phyloP scores from a whole-genome alignment of 2,797 vertebrate species.

The Micropoecilia bifurca region DNA sequence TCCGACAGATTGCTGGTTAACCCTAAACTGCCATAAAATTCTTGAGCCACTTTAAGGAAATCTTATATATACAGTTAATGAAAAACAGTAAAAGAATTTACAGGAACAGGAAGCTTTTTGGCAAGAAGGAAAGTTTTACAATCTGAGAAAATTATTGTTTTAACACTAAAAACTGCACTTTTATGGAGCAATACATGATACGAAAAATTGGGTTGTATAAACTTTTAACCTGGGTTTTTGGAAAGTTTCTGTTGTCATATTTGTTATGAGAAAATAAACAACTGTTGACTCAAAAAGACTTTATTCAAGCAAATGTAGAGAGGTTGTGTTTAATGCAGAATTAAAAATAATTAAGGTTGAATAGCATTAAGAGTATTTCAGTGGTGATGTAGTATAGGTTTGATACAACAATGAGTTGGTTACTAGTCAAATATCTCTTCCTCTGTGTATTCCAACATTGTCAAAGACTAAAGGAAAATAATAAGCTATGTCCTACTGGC shows the following conservation, averaged over 20 bases:
- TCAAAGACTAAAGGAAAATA: too few relatives aligned
- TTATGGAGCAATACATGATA: background rate
- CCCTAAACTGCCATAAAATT: background rate
- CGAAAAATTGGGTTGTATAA: too few relatives aligned
- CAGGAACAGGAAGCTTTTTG: background rate
- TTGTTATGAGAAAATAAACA: background rate
- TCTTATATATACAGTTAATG: background rate
- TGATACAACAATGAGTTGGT: too few relatives aligned
- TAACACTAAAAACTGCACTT: background rate
- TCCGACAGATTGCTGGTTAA: background rate
- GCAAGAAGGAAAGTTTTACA: background rate
- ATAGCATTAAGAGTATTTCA: too few relatives aligned
- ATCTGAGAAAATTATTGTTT: background rate
- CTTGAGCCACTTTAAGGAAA: background rate
- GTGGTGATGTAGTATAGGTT: too few relatives aligned
- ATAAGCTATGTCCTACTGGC: too few relatives aligned
- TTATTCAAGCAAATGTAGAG: background rate
- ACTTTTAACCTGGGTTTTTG: background rate
- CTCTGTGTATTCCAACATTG: too few relatives aligned
- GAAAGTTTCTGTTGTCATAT: background rate
- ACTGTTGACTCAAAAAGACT: background rate
- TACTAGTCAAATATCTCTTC: too few relatives aligned
- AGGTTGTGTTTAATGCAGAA: too few relatives aligned
- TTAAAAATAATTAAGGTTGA: too few relatives aligned
- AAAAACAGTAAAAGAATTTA: background rate